phyloP scores from a whole-genome alignment of 2,888 invertebrate species.

The Cosmia trapezina region DNA sequence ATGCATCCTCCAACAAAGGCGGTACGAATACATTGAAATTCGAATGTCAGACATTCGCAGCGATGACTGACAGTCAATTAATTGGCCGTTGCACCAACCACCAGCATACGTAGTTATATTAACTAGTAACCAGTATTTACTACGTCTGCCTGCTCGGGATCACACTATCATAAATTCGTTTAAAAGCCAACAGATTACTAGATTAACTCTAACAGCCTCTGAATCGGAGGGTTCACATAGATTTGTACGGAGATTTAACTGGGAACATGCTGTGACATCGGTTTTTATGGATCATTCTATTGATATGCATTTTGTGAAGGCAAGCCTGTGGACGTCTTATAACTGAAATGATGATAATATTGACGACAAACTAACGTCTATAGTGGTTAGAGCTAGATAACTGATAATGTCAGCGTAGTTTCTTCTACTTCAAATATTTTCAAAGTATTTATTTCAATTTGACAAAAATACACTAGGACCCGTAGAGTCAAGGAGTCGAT shows the following conservation, averaged over 20 bases:
- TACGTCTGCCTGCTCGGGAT: slow-evolving; percentile 15
- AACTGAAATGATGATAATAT: neutral
- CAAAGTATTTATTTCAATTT: no score
- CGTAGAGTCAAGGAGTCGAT: neutral
- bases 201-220: slow-evolving; percentile 37
- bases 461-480: no score
- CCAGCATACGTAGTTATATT: slow-evolving; percentile 6
- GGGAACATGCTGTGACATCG: neutral
- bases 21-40: slow-evolving; percentile 12
- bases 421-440: no score
- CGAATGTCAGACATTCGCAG: neutral
- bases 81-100: slow-evolving; percentile 31
- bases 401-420: no score
- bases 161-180: slow-evolving; percentile 42
- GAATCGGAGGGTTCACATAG: slow-evolving; percentile 4
- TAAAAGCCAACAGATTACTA: slow-evolving; percentile 18
- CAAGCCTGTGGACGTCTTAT: neutral
- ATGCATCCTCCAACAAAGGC: slow-evolving; percentile 20
- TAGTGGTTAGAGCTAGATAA: neutral
- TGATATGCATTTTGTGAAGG: no score
- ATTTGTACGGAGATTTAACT: slow-evolving; percentile 26
- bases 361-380: neutral
- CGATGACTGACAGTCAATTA: slow-evolving; percentile 43
- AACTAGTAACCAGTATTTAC: slow-evolving; percentile 29
- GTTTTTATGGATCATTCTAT: neutral